These are phyloP conservation scores for Dermatophagoides farinae DNA, from an alignment of 1,140 invertebrate genomes.

Conservation along the genomic window DNA sequence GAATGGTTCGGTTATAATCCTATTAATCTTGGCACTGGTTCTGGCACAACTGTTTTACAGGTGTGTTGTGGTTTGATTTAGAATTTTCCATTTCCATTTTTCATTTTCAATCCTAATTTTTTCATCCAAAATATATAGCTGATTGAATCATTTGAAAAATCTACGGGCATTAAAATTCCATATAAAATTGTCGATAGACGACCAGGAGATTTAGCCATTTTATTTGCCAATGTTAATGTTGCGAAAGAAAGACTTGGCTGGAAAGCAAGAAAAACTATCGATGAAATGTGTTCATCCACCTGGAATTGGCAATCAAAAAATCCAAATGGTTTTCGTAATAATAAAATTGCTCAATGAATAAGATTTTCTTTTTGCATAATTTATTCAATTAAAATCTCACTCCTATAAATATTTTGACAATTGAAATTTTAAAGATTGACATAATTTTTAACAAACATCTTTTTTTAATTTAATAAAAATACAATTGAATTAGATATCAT, in stretches of 20 bases:
- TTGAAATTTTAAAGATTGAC: no score
- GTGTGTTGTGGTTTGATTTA: background rate
- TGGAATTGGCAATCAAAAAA: conserved; percentile 78
- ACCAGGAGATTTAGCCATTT: conserved; percentile 58
- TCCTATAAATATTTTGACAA: no score
- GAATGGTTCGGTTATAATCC: conserved; percentile 33
- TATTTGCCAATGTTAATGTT: conserved; percentile 57
- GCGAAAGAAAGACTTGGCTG: conserved; percentile 58
- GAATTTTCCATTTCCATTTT: background rate
- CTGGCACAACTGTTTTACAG: conserved; percentile 67
- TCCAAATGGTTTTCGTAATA: conserved; percentile 47
- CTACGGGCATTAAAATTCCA: conserved; percentile 42
- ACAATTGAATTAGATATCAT: no score
- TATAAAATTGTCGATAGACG: conserved; percentile 52
- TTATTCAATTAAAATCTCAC: no score
- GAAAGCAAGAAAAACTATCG: conserved; percentile 49
- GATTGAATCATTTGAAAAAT: conserved; percentile 58
- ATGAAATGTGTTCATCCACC: conserved; percentile 71
- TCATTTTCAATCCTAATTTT: background rate
- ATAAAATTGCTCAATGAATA: no score
- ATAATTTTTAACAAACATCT: no score
- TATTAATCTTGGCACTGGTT: conserved; percentile 89
- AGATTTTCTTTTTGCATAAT: no score
- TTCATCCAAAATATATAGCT: background rate
- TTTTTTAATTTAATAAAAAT: no score